phyloP scores from a whole-genome alignment of 1,140 invertebrate species.

The Aphidius gifuensis region DNA sequence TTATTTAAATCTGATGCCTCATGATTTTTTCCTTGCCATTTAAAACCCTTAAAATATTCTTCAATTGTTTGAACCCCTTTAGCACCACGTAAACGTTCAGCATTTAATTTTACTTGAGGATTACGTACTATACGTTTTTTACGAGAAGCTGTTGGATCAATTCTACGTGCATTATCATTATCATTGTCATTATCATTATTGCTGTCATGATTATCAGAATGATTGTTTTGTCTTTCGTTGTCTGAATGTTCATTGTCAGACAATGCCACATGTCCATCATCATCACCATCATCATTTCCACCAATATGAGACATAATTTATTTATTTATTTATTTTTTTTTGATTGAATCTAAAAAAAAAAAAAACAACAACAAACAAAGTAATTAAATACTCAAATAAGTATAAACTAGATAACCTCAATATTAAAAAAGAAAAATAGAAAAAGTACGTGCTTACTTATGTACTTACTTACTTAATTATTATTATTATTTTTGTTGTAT shows the following conservation, averaged over 20 bases:
- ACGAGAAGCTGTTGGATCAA: conserved; percentile 47
- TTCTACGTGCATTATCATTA: conserved; percentile 20
- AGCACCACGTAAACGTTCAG: conserved; percentile 67
- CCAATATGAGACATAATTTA: too few species aligned
- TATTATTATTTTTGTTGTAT: too few species aligned
- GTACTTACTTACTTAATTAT: too few species aligned
- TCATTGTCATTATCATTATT: conserved; percentile 16
- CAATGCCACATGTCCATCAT: conserved; percentile 28
- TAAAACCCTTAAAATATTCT: conserved; percentile 76
- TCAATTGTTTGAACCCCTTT: conserved; percentile 77
- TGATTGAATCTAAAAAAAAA: too few species aligned
- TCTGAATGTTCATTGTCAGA: conserved; percentile 22
- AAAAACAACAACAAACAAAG: too few species aligned
- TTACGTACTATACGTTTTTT: conserved; percentile 60
- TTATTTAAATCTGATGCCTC: conserved; percentile 80
- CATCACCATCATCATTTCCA: conserved; percentile 24
- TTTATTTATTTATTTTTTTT: too few species aligned
- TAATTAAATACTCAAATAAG: too few species aligned
- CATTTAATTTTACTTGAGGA: conserved; percentile 70
- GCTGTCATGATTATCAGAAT: conserved; percentile 23
- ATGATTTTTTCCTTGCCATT: conserved; percentile 80
- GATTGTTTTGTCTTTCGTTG: conserved; percentile 24
- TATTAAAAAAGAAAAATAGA: too few species aligned
- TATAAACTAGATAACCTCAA: conserved; percentile 18
- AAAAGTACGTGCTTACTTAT: too few species aligned